phyloP scores from a whole-genome alignment of 2,113 vertebrate species.

The Diphyllodes magnificus region DNA sequence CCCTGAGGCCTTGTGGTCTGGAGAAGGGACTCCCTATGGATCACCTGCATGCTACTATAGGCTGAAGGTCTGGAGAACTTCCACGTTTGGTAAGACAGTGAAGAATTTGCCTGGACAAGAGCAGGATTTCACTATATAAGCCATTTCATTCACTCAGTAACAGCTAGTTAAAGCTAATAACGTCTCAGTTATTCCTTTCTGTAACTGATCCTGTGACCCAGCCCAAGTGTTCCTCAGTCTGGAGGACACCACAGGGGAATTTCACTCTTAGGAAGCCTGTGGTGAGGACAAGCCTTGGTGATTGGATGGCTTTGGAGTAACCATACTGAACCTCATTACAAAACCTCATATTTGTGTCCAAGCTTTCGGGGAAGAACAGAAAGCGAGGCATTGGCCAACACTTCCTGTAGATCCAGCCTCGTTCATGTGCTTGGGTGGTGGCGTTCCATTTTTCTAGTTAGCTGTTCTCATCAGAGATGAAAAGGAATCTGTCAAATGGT shows the following conservation, averaged over 20 bases:
- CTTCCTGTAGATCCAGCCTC: background rate
- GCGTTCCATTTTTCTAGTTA: background rate
- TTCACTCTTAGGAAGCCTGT: background rate
- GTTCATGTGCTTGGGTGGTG: background rate
- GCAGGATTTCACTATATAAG: background rate
- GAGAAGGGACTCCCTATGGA: background rate
- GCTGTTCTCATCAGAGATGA: background rate
- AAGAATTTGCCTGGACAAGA: background rate
- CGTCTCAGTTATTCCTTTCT: background rate
- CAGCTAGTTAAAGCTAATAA: background rate
- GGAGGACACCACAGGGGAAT: background rate
- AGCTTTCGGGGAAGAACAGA: background rate
- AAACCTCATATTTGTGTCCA: background rate
- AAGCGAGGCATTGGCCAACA: background rate
- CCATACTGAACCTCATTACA: background rate
- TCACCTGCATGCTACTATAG: background rate
- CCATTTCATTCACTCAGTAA: background rate
- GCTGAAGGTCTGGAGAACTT: background rate
- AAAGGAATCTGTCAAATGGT: background rate
- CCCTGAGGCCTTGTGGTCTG: background rate
- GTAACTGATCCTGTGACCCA: background rate
- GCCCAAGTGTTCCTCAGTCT: background rate
- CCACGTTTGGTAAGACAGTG: background rate
- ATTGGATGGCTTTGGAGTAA: background rate
- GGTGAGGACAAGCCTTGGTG: background rate